A percentile compares a stretch with the other conserved stretches of the same genome.
Evolutionary conservation across 2,797 vertebrate genomes (phyloP).

Genomic region (Moxostoma hubbsi): DNA sequence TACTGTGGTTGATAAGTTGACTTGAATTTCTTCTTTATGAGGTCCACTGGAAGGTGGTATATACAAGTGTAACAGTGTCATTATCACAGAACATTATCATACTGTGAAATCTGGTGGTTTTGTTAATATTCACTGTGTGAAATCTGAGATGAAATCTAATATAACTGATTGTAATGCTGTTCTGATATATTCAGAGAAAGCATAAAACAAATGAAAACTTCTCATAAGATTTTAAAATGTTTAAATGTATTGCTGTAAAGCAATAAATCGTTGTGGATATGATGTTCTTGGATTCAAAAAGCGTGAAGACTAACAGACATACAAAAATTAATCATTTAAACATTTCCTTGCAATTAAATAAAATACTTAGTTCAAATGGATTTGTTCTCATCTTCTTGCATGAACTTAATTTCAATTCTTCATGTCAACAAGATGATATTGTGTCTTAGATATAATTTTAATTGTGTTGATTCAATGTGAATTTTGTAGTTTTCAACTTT

Average conservation of each 20-base stretch:
- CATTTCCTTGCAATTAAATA: too few relatives aligned
- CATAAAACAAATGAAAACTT: background rate
- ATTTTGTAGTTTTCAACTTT: too few relatives aligned
- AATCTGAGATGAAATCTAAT: background rate
- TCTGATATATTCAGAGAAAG: background rate
- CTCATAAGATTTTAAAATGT: background rate
- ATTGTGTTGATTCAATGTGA: too few relatives aligned
- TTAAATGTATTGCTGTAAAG: too few relatives aligned
- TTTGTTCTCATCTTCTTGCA: too few relatives aligned
- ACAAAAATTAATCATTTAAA: too few relatives aligned
- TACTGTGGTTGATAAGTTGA: constrained; percentile 16
- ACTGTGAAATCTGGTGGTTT: background rate
- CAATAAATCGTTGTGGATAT: constrained; percentile 1
- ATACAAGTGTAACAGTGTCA: background rate
- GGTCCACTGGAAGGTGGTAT: background rate
- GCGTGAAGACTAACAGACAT: background rate
- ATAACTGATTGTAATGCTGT: background rate
- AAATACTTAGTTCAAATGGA: too few relatives aligned
- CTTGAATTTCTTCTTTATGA: constrained; percentile 10
- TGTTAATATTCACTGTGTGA: constrained; percentile 7
- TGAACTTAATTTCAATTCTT: too few relatives aligned
- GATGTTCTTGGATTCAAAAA: background rate
- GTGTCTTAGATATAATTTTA: too few relatives aligned
- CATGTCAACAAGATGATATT: too few relatives aligned
- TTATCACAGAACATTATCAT: constrained; percentile 7